These are phyloP conservation scores for Bicyclus anynana DNA, from an alignment of 1,140 invertebrate genomes.

Conservation along the genomic window DNA sequence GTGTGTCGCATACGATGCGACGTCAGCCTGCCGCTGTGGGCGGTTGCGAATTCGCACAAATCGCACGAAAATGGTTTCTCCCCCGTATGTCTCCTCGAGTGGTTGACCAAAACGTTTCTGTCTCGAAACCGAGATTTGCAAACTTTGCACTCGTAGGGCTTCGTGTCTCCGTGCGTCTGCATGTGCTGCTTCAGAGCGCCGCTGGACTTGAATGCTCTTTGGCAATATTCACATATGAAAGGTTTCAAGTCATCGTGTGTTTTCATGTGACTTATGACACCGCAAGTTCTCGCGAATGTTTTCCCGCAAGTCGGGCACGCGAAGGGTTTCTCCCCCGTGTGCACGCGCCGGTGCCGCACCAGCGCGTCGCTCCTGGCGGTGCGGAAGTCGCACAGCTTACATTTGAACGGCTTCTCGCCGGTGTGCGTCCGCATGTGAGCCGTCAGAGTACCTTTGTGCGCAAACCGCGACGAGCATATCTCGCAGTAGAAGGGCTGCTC, in stretches of 20 bases:
- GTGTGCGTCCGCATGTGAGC: not conserved
- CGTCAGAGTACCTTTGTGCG: not conserved
- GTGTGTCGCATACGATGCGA: not conserved
- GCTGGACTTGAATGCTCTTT: not conserved
- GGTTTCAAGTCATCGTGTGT: not conserved
- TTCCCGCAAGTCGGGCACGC: not conserved
- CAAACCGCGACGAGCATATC: not conserved
- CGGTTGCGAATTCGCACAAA: not conserved
- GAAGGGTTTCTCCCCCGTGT: not conserved
- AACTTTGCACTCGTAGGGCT: not conserved
- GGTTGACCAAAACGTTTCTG: not conserved
- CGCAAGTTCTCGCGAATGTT: not conserved
- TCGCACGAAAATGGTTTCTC: not conserved
- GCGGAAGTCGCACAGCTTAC: not conserved
- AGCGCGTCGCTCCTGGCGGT: not conserved
- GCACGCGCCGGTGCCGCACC: not conserved
- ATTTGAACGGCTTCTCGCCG: not conserved
- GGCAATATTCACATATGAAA: not conserved
- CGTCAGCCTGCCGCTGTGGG: not conserved
- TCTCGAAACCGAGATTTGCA: not conserved
- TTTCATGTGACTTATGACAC: not conserved
- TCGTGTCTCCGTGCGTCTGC: not conserved
- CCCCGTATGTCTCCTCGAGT: not conserved
- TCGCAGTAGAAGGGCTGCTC: not conserved
- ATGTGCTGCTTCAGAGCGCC: not conserved